Evolutionary conservation across 2,797 vertebrate genomes (phyloP).

Genomic region (Melanotaenia parkinsoni): DNA sequence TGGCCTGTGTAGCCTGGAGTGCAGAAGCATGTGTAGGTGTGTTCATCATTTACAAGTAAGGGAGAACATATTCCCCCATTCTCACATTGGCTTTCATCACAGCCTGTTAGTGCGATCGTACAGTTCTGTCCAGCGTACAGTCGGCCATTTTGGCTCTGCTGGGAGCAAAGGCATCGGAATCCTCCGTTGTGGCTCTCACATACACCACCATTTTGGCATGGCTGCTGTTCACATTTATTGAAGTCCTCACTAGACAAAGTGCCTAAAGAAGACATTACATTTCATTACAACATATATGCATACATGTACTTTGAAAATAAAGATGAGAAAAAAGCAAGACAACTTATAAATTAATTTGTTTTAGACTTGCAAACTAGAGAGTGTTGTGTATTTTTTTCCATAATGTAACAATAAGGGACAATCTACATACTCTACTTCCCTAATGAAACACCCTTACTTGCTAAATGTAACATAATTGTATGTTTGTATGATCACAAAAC

Average conservation of each 20-base stretch:
- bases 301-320: not conserved
- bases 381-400: not conserved
- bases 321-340: not conserved
- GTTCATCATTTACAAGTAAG: conserved; percentile 77
- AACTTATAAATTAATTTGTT: not conserved
- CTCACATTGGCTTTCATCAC: conserved; percentile 83
- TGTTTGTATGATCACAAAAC: not conserved
- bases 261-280: conserved; percentile 71
- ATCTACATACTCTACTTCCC: not conserved
- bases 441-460: not conserved
- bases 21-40: conserved; percentile 86
- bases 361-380: not conserved
- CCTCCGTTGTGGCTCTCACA: conserved; percentile 85
- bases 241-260: conserved; percentile 80
- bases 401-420: not conserved
- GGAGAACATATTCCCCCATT: conserved; percentile 88
- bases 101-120: conserved; percentile 85
- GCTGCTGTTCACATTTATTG: conserved; percentile 83
- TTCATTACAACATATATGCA: not conserved
- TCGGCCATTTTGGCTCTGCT: conserved; percentile 73
- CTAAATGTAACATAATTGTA: no score
- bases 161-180: conserved; percentile 88
- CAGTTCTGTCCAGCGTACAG: conserved; percentile 89
- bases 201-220: conserved; percentile 89
- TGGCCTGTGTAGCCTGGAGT: conserved; percentile 84